A percentile compares a stretch with the other conserved stretches of the same genome.
These are phyloP conservation scores for Empidonax traillii DNA, from an alignment of 2,113 vertebrate genomes.

Conservation along the genomic window DNA sequence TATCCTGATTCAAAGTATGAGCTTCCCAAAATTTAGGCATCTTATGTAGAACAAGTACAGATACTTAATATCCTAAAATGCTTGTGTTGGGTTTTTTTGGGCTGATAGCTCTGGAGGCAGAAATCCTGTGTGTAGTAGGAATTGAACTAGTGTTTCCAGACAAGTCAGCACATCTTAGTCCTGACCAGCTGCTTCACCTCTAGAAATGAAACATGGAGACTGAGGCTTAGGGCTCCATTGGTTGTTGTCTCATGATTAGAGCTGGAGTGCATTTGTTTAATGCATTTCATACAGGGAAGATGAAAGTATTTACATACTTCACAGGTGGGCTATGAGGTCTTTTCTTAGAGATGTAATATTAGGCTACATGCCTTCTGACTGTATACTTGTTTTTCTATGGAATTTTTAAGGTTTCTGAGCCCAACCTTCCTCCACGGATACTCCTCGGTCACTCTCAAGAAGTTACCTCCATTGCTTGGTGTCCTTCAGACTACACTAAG, in stretches of 20 bases:
- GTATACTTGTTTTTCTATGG: neutral
- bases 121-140: neutral
- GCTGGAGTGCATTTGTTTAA: neutral
- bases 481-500: conserved; percentile 95
- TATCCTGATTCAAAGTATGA: neutral
- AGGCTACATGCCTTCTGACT: neutral
- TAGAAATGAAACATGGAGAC: neutral
- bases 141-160: neutral
- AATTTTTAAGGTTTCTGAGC: conserved; percentile 82
- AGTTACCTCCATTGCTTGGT: conserved; percentile 94
- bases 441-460: conserved; percentile 92
- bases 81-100: neutral
- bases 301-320: neutral
- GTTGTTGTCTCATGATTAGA: neutral
- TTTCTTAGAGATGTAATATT: neutral
- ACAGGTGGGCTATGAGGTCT: neutral
- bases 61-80: neutral
- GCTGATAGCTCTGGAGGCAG: neutral
- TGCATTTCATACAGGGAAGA: neutral
- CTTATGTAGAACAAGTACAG: neutral
- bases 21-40: neutral
- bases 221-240: neutral
- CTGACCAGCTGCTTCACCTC: neutral
- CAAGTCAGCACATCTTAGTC: neutral
- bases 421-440: conserved; percentile 78